phyloP scores from a whole-genome alignment of 2,113 vertebrate species.

The Bubo blakistoni region DNA sequence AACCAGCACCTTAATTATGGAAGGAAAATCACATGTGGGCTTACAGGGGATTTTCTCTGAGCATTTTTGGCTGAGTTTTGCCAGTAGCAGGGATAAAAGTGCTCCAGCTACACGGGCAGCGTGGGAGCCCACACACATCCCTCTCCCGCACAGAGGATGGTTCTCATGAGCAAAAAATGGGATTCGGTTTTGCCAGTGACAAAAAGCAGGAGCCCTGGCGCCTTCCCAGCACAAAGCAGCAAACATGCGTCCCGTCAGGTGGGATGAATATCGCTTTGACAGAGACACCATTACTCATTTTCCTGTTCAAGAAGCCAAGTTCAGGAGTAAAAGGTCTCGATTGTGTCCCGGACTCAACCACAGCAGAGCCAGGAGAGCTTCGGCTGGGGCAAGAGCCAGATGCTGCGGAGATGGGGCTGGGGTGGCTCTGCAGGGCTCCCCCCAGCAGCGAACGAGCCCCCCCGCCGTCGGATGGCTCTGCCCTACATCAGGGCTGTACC shows the following conservation, averaged over 20 bases:
- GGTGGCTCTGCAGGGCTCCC: not conserved
- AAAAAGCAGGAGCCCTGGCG: not conserved
- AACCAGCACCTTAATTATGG: not conserved
- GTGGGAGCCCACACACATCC: not conserved
- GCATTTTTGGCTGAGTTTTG: not conserved
- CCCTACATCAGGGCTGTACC: not conserved
- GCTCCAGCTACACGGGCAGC: not conserved
- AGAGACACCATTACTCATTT: not conserved
- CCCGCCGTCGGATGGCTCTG: not conserved
- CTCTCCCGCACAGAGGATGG: accelerated
- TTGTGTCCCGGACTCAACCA: not conserved
- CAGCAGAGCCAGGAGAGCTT: not conserved
- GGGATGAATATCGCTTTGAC: not conserved
- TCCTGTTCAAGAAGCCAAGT: not conserved
- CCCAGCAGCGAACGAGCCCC: not conserved
- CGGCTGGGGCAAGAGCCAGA: not conserved
- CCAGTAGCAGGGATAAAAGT: not conserved
- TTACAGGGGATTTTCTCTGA: not conserved
- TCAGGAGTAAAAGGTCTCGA: accelerated
- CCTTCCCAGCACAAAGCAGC: not conserved
- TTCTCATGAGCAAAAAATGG: not conserved
- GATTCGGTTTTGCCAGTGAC: not conserved
- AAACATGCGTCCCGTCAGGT: accelerated
- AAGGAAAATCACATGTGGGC: not conserved
- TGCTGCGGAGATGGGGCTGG: accelerated